Evolutionary conservation across 2,888 invertebrate species (phyloP), one percentile per base, ranked within the genome.

Genomic region (Acleris literana): DNA sequence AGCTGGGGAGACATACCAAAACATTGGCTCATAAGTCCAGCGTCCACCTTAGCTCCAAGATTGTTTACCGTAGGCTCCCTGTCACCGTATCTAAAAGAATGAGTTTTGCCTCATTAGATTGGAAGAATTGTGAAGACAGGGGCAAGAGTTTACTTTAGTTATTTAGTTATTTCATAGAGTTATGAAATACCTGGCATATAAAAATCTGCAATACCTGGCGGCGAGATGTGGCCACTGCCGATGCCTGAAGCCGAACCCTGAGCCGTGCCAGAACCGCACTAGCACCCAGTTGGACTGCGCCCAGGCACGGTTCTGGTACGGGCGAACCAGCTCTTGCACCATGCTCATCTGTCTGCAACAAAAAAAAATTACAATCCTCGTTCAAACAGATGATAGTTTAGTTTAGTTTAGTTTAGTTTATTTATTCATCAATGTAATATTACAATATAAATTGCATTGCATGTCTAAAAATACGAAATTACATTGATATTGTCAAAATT

Each of bases 231-330:
- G 93, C 93, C 78, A 94, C 81, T 79, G 94, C 67, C 88, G 74
- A 57, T 94, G 94, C 13, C 96, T 93, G 84, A 96, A 97, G 0
- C 96, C 97, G 82, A 96, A 97, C 0, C 97, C 97, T 71, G 95
- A 93, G 0, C 97, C 97, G 78, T 97, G 95, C 97, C 97, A 97
- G 79, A 97, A 96, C 60, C 97, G 88, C 18, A 97, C 94, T 48
- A 97, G 88, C 69, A 97, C 94, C 96, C 97, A 97, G 88, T 97
- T 97, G 58, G 96, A 96, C 77, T 97, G 97, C 17, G 96, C 97
- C 96, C 96, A 95, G 1, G 96, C 96, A 44, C 97, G 93, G 82
- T 96, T 96, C 84, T 96, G 96, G 78, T 97, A 97, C 0, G 97
- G 97, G 7, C 95, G 93, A 25, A 97, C 84, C 67, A 97, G 84